These are phyloP conservation scores for Hycleus cichorii DNA, from an alignment of 1,140 invertebrate species.

Conservation along the genomic window DNA sequence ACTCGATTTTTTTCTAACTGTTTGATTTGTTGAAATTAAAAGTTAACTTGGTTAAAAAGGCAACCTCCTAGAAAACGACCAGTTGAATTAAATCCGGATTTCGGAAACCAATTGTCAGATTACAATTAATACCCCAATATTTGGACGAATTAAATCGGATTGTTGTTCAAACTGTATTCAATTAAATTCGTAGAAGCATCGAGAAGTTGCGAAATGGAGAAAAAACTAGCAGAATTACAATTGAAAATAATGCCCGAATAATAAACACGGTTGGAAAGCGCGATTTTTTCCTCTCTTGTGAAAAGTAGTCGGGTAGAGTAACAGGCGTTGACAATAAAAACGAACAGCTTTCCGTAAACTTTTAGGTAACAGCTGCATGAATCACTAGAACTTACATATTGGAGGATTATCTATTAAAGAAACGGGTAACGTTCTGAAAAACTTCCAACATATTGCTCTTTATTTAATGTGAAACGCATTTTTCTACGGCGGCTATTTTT, in stretches of 20 bases:
- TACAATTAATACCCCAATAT: slow-evolving; percentile 7
- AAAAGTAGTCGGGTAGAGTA: no score
- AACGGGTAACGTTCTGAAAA: background rate
- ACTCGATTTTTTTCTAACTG: background rate
- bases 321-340: slow-evolving; percentile 7
- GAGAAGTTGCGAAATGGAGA: no score
- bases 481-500: no score
- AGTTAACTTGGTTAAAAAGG: slow-evolving; percentile 7
- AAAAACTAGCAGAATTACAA: no score
- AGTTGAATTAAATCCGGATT: slow-evolving; percentile 8
- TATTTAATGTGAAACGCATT: slow-evolving; percentile 1
- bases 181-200: no score
- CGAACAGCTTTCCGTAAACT: slow-evolving; percentile 5
- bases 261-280: no score
- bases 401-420: slow-evolving; percentile 9
- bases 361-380: slow-evolving; percentile 12
- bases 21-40: slow-evolving; percentile 11
- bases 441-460: slow-evolving; percentile 4
- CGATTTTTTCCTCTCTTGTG: no score
- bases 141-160: no score
- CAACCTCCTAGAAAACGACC: background rate
- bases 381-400: slow-evolving; percentile 15
- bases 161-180: no score
- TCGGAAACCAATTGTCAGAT: slow-evolving; percentile 7
- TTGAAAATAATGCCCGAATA: no score